phyloP scores from a whole-genome alignment of 2,113 vertebrate species.

The Psittacus erithacus region DNA sequence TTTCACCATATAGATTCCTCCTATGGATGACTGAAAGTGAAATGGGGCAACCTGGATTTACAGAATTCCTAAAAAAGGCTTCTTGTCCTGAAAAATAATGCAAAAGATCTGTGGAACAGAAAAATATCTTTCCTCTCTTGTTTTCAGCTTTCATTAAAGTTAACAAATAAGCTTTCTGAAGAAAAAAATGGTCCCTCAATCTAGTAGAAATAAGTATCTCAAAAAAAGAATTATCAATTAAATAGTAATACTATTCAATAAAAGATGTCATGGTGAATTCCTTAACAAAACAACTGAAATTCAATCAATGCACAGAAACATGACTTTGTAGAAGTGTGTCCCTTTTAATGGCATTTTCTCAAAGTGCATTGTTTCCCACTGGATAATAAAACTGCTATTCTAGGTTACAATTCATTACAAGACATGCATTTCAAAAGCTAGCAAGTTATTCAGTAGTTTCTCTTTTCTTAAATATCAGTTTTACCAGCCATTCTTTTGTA shows the following conservation, averaged over 20 bases:
- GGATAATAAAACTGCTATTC: neutral
- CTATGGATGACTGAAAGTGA: constrained; percentile 55
- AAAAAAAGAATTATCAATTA: neutral
- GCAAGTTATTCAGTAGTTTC: neutral
- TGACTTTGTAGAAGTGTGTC: neutral
- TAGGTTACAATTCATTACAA: neutral
- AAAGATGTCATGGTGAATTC: neutral
- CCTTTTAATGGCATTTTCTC: neutral
- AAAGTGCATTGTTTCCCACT: neutral
- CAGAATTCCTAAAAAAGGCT: neutral
- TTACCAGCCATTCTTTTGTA: neutral
- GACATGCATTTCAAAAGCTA: neutral
- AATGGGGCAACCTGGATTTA: neutral
- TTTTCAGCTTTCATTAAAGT: neutral
- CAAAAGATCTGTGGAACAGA: neutral
- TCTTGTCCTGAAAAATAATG: constrained; percentile 54
- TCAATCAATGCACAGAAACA: neutral
- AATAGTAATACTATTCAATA: neutral
- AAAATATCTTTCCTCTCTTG: neutral
- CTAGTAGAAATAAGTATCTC: neutral
- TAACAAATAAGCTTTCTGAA: neutral
- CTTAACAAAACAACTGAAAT: neutral
- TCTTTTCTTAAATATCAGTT: neutral
- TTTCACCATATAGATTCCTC: constrained; percentile 78
- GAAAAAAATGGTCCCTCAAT: neutral